Conservation (phyloP, 2,113 vertebrate genomes). For the Typhlomys cinereus region DNA sequence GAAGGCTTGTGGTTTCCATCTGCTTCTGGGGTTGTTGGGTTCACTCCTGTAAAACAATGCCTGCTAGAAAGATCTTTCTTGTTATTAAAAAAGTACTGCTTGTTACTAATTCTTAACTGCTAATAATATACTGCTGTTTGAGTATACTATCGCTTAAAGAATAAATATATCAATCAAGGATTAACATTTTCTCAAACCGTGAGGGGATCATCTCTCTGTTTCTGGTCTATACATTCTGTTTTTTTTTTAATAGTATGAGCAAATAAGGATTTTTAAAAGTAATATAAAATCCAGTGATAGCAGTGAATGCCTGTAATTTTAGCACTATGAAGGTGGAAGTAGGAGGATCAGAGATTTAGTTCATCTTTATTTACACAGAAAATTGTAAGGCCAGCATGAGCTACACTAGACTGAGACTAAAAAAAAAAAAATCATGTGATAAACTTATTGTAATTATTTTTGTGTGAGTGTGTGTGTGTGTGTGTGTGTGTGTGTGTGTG, state of each 20-base stretch:
- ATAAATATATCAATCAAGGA: not conserved
- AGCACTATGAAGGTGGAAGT: not conserved
- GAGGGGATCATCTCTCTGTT: not conserved
- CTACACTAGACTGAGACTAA: not conserved
- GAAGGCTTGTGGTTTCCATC: slow-evolving; percentile 85
- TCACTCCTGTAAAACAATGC: slow-evolving; percentile 74
- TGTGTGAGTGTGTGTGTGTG: no score
- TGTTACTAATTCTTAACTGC: slow-evolving; percentile 41
- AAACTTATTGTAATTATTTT: no score
- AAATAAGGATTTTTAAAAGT: not conserved
- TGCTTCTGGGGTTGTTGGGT: slow-evolving; percentile 74
- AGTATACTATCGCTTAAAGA: not conserved
- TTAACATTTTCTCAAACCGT: not conserved
- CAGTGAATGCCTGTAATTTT: not conserved
- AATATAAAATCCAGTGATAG: not conserved
- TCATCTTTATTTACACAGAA: not conserved
- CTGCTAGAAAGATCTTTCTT: slow-evolving; percentile 14
- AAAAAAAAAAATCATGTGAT: no score
- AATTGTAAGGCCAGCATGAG: not conserved
- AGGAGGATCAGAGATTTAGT: not conserved
- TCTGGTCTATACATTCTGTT: not conserved
- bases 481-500: no score
- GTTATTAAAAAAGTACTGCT: not conserved
- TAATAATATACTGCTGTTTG: slow-evolving; percentile 9
- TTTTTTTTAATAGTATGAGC: not conserved